Percentiles rank a stretch among this genome's conserved stretches.
Conservation (phyloP, 2,113 vertebrate species). For the Aphelocoma coerulescens region DNA sequence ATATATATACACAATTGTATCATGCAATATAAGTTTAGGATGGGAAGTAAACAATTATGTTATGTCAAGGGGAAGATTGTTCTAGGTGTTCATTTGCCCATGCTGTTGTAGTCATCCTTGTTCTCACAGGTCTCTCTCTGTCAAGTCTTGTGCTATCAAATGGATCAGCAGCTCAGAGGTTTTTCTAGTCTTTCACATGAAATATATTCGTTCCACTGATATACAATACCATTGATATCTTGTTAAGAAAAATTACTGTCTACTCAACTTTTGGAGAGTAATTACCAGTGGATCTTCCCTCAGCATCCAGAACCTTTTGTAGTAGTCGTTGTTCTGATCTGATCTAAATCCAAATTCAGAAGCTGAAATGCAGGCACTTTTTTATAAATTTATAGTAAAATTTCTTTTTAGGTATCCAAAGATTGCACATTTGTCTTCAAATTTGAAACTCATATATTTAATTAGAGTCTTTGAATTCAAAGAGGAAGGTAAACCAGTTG, state of each 20-base stretch:
- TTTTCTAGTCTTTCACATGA: neutral
- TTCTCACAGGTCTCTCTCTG: neutral
- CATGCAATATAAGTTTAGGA: neutral
- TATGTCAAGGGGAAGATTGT: neutral
- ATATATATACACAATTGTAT: neutral
- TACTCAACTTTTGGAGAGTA: neutral
- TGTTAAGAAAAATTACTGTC: neutral
- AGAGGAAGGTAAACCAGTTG: neutral
- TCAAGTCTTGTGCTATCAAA: neutral
- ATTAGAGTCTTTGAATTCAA: neutral
- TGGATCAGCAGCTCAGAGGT: neutral
- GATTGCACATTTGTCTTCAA: neutral
- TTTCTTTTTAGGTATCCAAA: neutral
- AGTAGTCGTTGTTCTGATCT: neutral
- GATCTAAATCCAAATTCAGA: neutral
- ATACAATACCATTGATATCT: neutral
- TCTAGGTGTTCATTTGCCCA: neutral
- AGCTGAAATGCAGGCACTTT: neutral
- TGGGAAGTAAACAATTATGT: neutral
- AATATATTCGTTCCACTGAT: neutral
- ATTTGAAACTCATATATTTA: neutral
- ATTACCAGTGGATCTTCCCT: neutral
- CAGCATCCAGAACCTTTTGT: neutral
- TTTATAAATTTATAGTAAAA: neutral
- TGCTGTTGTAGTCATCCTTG: neutral